Conservation (phyloP, 2,113 vertebrate genomes). For the Halichoeres trimaculatus region DNA sequence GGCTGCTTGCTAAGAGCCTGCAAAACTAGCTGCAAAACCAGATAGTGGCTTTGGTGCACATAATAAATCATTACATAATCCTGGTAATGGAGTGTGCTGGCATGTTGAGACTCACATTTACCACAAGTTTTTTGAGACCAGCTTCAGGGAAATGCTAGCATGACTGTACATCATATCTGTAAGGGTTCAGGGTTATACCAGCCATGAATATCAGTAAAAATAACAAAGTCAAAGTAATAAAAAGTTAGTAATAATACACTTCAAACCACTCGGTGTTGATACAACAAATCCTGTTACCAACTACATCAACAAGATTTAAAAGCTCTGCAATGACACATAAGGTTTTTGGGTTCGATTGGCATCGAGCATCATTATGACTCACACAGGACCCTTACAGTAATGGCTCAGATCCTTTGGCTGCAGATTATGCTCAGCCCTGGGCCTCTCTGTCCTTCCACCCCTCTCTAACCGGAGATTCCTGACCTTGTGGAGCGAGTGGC, state of each 20-base stretch:
- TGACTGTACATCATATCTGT: not conserved
- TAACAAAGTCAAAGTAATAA: not conserved
- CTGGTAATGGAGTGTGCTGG: not conserved
- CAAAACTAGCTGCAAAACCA: not conserved
- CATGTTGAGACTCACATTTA: not conserved
- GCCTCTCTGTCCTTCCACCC: conserved; percentile 44
- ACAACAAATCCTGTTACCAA: conserved; percentile 31
- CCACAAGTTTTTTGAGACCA: not conserved
- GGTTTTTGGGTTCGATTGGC: conserved; percentile 67
- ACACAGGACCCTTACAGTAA: conserved; percentile 44
- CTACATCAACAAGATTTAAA: conserved; percentile 40
- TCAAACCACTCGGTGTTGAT: conserved; percentile 1
- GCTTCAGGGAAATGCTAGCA: not conserved
- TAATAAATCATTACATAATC: not conserved
- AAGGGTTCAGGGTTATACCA: not conserved
- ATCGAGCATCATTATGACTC: conserved; percentile 58
- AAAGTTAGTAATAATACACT: not conserved
- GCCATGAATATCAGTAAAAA: not conserved
- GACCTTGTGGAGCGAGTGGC: conserved; percentile 54
- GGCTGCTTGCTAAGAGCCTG: not conserved
- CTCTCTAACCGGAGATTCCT: conserved; percentile 40
- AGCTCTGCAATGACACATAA: conserved; percentile 53
- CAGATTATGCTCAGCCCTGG: conserved; percentile 38
- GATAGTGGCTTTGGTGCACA: not conserved
- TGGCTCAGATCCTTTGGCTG: conserved; percentile 57